These are phyloP conservation scores for Bombylius discolor DNA, from an alignment of 2,888 invertebrate genomes.

Conservation along the genomic window DNA sequence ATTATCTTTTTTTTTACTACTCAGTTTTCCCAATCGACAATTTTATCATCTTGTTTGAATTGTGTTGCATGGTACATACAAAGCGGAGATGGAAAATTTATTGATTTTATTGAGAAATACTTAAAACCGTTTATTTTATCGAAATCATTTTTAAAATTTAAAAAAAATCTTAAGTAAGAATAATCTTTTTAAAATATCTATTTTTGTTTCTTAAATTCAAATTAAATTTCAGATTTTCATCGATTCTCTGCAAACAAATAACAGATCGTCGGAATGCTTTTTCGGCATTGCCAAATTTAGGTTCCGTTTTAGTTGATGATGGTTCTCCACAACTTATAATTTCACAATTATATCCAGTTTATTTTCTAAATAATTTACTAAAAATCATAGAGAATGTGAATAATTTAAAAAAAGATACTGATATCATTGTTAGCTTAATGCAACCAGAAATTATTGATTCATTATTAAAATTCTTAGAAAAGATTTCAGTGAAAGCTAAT, in stretches of 20 bases:
- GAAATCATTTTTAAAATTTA: constrained; percentile 21
- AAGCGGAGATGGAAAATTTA: constrained; percentile 20
- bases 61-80: constrained; percentile 24
- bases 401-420: neutral
- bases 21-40: constrained; percentile 32
- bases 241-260: constrained; percentile 22
- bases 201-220: no score
- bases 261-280: constrained; percentile 29
- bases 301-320: constrained; percentile 25
- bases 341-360: constrained; percentile 28
- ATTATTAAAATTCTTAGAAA: constrained; percentile 22
- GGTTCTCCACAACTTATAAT: constrained; percentile 29
- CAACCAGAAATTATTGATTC: constrained; percentile 24
- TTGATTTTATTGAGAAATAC: constrained; percentile 25
- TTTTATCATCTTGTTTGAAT: constrained; percentile 27
- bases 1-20: constrained; percentile 9
- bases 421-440: constrained; percentile 21
- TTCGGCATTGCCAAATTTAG: constrained; percentile 29
- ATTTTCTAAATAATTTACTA: constrained; percentile 27
- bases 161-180: constrained; percentile 22
- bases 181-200: neutral
- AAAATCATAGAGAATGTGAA: constrained; percentile 18
- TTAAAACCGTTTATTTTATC: constrained; percentile 27
- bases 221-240: constrained; percentile 19
- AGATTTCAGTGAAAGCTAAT: constrained; percentile 20